Percentiles rank a stretch among this genome's conserved stretches.
Conservation (phyloP, 2,113 vertebrate genomes). For the Melanerpes aurifrons region DNA sequence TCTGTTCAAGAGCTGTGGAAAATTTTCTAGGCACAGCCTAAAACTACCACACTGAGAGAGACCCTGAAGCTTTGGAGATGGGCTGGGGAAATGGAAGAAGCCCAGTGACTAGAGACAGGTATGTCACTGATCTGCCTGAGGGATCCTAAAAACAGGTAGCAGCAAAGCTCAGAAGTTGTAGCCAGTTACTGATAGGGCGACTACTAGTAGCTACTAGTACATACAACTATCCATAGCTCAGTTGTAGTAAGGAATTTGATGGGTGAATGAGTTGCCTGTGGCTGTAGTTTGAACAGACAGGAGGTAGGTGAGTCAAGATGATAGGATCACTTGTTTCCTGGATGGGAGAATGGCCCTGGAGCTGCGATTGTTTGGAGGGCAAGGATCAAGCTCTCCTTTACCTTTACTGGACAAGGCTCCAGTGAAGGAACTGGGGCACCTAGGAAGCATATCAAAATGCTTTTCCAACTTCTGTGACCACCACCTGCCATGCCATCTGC, state of each 20-base stretch:
- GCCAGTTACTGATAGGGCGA: not conserved
- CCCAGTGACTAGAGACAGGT: not conserved
- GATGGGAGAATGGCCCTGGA: not conserved
- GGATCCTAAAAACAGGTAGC: not conserved
- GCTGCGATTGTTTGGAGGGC: not conserved
- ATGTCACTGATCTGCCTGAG: not conserved
- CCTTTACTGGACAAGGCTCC: not conserved
- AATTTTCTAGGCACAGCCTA: no score
- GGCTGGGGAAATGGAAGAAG: not conserved
- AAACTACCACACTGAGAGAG: not conserved
- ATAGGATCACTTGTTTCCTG: not conserved
- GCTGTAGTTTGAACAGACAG: not conserved
- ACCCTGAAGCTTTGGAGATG: not conserved
- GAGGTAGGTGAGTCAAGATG: not conserved
- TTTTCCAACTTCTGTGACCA: not conserved
- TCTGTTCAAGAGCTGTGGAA: no score
- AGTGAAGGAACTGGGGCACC: conserved; percentile 18
- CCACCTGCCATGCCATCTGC: conserved; percentile 65
- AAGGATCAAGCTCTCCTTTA: not conserved
- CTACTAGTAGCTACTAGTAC: not conserved
- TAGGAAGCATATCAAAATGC: not conserved
- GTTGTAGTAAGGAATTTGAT: not conserved
- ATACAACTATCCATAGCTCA: not conserved
- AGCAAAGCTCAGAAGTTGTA: not conserved
- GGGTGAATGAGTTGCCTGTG: not conserved